phyloP scores from a whole-genome alignment of 1,140 invertebrate genomes.

The Akabosia matsudoensis region DNA sequence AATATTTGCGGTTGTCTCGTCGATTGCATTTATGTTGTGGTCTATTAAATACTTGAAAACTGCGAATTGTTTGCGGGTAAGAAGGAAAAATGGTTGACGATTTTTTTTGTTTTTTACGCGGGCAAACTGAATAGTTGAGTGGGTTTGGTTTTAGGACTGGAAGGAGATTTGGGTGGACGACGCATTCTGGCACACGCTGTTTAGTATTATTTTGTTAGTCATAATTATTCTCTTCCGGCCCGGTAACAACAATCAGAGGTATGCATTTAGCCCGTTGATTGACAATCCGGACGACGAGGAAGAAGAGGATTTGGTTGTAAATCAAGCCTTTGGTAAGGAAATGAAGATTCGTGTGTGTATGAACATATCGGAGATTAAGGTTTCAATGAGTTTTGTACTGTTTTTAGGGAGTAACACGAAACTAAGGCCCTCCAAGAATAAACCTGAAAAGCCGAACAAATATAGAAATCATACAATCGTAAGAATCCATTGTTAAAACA shows the following conservation, averaged over 20 bases:
- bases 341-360: neutral
- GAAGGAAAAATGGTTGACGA: constrained; percentile 41
- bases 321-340: constrained; percentile 70
- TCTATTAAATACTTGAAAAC: constrained; percentile 74
- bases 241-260: constrained; percentile 87
- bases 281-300: constrained; percentile 74
- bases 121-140: no score
- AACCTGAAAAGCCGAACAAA: constrained; percentile 28
- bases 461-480: constrained; percentile 28
- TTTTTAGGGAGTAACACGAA: constrained; percentile 40
- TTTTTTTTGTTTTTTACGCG: no score
- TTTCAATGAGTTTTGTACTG: no score
- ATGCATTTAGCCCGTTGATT: constrained; percentile 81
- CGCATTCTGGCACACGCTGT: constrained; percentile 90
- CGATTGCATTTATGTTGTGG: constrained; percentile 88
- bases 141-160: constrained; percentile 65
- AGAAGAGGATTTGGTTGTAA: constrained; percentile 76
- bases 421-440: constrained; percentile 35
- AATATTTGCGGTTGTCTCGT: constrained; percentile 82
- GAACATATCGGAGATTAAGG: no score
- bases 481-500: no score
- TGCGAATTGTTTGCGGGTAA: constrained; percentile 66
- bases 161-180: constrained; percentile 88
- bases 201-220: constrained; percentile 78
- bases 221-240: constrained; percentile 94